These are phyloP conservation scores for Drosophila barbarae DNA, from an alignment of 2,888 invertebrate species.

Conservation along the genomic window DNA sequence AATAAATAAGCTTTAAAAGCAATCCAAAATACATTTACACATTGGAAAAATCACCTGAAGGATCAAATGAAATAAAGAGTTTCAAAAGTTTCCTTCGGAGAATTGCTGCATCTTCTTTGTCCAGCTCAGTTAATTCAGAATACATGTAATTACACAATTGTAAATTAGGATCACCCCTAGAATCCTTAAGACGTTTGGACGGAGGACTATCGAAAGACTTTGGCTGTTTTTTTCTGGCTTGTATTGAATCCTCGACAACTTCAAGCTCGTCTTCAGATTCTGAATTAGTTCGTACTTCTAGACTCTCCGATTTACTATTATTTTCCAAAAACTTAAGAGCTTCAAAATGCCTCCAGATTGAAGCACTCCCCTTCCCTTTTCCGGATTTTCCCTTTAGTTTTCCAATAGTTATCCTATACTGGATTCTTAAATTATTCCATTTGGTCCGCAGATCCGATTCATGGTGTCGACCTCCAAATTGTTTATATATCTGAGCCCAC, in stretches of 20 bases:
- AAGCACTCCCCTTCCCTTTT: background rate
- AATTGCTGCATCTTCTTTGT: slow-evolving; percentile 2
- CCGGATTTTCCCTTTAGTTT: slow-evolving; percentile 2
- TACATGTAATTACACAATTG: slow-evolving; percentile 10
- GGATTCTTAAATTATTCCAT: slow-evolving; percentile 8
- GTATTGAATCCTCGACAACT: background rate
- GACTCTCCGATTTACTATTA: background rate
- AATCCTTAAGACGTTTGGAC: background rate
- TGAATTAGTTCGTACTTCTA: background rate
- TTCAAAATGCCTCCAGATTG: slow-evolving; percentile 6
- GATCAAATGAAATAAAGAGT: slow-evolving; percentile 10
- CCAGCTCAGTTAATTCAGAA: background rate
- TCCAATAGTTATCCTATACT: slow-evolving; percentile 4
- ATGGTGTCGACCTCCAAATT: slow-evolving; percentile 4
- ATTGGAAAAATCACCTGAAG: background rate
- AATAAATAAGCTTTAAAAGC: too few species aligned
- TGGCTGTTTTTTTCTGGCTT: background rate
- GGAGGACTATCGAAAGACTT: background rate
- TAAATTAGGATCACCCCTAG: background rate
- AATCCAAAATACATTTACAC: background rate
- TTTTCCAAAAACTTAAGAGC: slow-evolving; percentile 2
- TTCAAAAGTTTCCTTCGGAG: slow-evolving; percentile 3
- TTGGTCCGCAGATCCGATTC: slow-evolving; percentile 5
- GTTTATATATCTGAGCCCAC: background rate
- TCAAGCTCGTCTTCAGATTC: slow-evolving; percentile 1